Conservation (phyloP, 2,113 vertebrate genomes). For the Pluvianellus socialis region DNA sequence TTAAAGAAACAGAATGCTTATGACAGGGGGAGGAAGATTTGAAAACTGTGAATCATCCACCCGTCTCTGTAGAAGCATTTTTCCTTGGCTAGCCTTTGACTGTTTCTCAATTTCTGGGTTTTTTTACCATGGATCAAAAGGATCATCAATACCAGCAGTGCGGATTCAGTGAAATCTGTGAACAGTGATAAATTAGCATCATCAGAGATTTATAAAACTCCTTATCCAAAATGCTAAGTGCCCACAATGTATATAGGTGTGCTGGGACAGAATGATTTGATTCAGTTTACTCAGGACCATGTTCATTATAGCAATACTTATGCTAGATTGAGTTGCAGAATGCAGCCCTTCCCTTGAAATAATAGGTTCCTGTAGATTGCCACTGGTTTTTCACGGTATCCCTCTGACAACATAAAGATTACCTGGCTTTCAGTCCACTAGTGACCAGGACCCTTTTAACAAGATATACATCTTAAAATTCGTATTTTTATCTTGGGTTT, state of each 20-base stretch:
- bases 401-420: background rate
- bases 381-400: background rate
- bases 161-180: background rate
- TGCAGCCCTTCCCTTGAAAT: background rate
- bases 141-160: background rate
- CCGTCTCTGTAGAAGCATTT: background rate
- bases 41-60: constrained; percentile 25
- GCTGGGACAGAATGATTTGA: background rate
- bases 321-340: background rate
- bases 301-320: background rate
- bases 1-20: constrained; percentile 18
- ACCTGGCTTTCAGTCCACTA: background rate
- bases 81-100: background rate
- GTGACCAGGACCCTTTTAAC: background rate
- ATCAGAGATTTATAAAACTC: background rate
- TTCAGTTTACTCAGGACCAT: background rate
- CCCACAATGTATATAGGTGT: background rate
- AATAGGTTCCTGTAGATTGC: background rate
- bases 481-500: background rate
- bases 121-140: background rate
- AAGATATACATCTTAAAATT: background rate
- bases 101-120: background rate
- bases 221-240: background rate
- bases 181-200: background rate
- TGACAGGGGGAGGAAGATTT: background rate